These are phyloP conservation scores for Cheumatopsyche charites DNA, from an alignment of 1,140 invertebrate species.

Conservation along the genomic window DNA sequence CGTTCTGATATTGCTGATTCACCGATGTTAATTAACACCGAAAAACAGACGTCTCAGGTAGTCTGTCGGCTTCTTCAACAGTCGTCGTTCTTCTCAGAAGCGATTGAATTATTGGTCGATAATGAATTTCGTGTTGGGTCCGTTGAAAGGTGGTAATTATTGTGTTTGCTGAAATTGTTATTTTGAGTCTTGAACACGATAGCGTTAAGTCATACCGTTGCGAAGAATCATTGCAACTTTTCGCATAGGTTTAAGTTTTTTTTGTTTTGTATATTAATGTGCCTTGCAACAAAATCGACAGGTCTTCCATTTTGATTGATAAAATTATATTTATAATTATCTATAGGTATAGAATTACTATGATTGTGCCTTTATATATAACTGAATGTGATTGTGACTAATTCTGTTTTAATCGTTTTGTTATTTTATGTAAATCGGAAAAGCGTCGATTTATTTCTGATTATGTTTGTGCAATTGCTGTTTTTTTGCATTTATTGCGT, in stretches of 20 bases:
- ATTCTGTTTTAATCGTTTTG: no score
- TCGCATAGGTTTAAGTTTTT: neutral
- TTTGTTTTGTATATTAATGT: conserved; percentile 14
- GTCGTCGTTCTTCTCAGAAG: conserved; percentile 7
- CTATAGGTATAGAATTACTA: no score
- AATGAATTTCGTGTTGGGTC: conserved; percentile 5
- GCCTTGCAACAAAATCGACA: conserved; percentile 30
- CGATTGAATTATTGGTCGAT: conserved; percentile 20
- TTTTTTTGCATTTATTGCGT: no score
- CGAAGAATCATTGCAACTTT: no score
- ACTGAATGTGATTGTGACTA: no score
- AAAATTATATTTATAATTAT: neutral
- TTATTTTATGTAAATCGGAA: no score
- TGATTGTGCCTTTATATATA: no score
- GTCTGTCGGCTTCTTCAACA: neutral
- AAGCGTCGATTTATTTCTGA: no score
- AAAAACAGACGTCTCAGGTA: conserved; percentile 27
- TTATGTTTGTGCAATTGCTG: no score
- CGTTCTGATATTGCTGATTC: conserved; percentile 32
- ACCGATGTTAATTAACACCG: conserved; percentile 31
- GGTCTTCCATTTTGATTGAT: conserved; percentile 18
- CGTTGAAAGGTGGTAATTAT: no score
- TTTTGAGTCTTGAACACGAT: neutral
- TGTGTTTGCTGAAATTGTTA: no score
- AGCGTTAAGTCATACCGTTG: neutral